Evolutionary conservation across 2,113 vertebrate genomes (phyloP), one percentile per base, ranked within the genome.

Genomic region (Psophia crepitans): DNA sequence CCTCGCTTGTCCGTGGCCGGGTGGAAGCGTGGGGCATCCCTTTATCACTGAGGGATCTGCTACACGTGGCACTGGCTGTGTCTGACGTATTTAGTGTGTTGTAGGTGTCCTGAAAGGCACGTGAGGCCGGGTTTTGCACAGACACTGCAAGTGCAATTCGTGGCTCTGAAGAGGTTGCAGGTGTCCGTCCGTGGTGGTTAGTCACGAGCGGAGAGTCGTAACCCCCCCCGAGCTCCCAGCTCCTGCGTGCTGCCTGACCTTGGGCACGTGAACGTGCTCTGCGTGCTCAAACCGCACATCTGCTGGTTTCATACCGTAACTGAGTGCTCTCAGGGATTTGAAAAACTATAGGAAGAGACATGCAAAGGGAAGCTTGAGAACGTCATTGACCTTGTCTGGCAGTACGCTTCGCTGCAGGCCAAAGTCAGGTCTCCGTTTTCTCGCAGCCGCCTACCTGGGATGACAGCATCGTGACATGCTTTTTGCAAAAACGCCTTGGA

Each of bases 71-170:
- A 1, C 21, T 0, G 74, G 26, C 41, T 1, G 15, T 0, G 27
- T 1, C 17, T 0, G 54, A 0, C 12, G 33, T 14, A 2, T 9
- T 49, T 3, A 6, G 23, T 16, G 0, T 2, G 28, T 28, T 15
- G 35, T 11, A 7, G 13, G 20, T 20, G 71, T 57, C 60, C 70
- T 17, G 26, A 11, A 5, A 27, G 28, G 43, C n/a, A 68, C 3
- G 7, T 1, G 14, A 44, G 49, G 2, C n/a, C 41, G 1, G n/a
- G 28, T 8, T 30, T 4, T 8, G 60, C 54, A 14, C 1, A 1
- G 85, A 7, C 14, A 1, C 33, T 1, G n/a, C 1, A 15, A 8
- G 2, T 30, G 28, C 5, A 30, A 11, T 22, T 39, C 41, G 2
- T 1, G 12, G 84, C 73, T 53, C 54, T 12, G 73, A 39, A 27